A percentile compares a stretch with the other conserved stretches of the same genome.
These are phyloP conservation scores for Amphipoea lucens DNA, from an alignment of 2,888 invertebrate species.

Conservation along the genomic window DNA sequence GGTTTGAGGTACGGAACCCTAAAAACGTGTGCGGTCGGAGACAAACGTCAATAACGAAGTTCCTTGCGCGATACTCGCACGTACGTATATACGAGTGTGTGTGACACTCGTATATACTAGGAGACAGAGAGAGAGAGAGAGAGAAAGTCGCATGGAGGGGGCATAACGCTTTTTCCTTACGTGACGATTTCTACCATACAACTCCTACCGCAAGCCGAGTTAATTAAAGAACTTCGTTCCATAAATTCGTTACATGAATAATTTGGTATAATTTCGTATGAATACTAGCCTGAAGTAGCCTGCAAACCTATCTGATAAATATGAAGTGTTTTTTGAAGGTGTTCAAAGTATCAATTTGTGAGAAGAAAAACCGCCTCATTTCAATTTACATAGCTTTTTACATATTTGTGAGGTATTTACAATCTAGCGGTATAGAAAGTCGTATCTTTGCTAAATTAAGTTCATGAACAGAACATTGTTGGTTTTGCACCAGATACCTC, in stretches of 20 bases:
- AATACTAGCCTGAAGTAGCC: not conserved
- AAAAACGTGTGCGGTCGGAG: not conserved
- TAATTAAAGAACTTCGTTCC: not conserved
- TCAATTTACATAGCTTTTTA: not conserved
- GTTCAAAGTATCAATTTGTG: not conserved
- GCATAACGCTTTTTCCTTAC: not conserved
- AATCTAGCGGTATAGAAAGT: conserved; percentile 33
- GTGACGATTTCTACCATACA: not conserved
- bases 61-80: not conserved
- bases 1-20: too few species aligned
- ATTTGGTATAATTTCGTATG: not conserved
- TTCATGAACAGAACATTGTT: not conserved
- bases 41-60: not conserved
- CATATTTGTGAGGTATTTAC: not conserved
- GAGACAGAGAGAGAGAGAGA: not conserved
- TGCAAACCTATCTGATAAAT: not conserved
- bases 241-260: not conserved
- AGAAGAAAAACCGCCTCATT: not conserved
- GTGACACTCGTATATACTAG: not conserved
- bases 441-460: not conserved
- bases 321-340: not conserved
- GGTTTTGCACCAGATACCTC: conserved; percentile 42
- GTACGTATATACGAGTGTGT: too few species aligned
- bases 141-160: not conserved
- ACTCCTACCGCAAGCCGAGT: not conserved